Evolutionary conservation across 2,888 invertebrate species (phyloP), one percentile per base, ranked within the genome.

Genomic region (Cerastis leucographa): DNA sequence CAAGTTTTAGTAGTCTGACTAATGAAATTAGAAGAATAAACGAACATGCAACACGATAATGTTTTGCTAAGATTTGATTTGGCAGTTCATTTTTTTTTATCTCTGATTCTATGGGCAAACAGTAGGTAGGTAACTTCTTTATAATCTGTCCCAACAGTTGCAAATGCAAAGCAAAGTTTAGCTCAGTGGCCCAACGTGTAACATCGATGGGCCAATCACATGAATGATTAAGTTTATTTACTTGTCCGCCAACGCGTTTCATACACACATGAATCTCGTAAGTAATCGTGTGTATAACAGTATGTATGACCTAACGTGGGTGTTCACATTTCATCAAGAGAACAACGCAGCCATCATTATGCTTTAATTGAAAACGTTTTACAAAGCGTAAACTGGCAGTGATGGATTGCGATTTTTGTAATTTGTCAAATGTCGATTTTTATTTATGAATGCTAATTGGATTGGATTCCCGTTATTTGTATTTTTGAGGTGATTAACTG

Each of bases 351-450:
- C 92, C 91, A 91, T 92, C 90, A 93, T 93, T 92, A 87, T 86
- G 88, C 90, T 92, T 93, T 94, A 94, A 95, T 95, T 94, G 93
- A 94, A 95, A 94, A 93, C 91, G 91, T 91, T 92, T 92, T 92
- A 91, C 91, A 92, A 92, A 91, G 88, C 89, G 88, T 86, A 84
- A 89, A 83, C 80, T 91, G 91, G 91, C 92, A 90, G 91, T 95
- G 94, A 95, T 94, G 90, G 93, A 95, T 95, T 91, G 90, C 90
- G 73, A 88, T 87, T 89, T 90, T 89, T 86, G 81, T 84, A 62
- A 81, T 88, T 85, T 87, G 80, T 89, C 83, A 44, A 71, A 66
- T 35, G 49, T 76, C 54, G 35, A 54, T 62, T n/a, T 85, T 87
- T 85, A 78, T 82, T 86, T 83, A 68, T 80, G 35, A 35, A 80